These are phyloP conservation scores for Lagopus muta DNA, from an alignment of 2,113 vertebrate species.

Conservation along the genomic window DNA sequence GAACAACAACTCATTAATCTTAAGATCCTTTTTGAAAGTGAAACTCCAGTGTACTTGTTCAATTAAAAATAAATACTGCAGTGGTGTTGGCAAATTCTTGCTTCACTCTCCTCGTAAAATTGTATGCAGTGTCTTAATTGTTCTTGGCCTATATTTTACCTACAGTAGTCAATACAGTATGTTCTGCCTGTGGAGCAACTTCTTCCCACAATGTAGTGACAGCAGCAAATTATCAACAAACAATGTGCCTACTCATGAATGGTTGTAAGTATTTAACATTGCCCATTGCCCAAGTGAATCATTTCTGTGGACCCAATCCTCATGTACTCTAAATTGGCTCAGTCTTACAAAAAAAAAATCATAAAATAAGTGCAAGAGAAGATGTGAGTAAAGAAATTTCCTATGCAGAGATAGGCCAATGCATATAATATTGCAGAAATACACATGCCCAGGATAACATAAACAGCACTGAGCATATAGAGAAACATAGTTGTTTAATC, in stretches of 20 bases:
- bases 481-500: slow-evolving; percentile 37
- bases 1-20: neutral
- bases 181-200: neutral
- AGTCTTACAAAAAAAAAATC: neutral
- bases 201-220: neutral
- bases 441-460: neutral
- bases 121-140: neutral
- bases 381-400: neutral
- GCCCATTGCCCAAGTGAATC: neutral
- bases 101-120: neutral
- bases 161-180: neutral
- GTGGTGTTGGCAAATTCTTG: neutral
- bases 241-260: neutral
- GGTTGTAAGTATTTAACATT: neutral
- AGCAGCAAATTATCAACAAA: slow-evolving; percentile 9
- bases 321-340: neutral
- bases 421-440: neutral
- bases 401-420: neutral
- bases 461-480: neutral
- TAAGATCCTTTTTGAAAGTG: neutral
- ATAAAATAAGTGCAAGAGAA: neutral
- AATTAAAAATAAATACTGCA: neutral
- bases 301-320: neutral
- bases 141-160: neutral
- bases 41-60: neutral